Conservation (phyloP, 92 coral and sea anemone genomes). For the Ricordea florida region DNA sequence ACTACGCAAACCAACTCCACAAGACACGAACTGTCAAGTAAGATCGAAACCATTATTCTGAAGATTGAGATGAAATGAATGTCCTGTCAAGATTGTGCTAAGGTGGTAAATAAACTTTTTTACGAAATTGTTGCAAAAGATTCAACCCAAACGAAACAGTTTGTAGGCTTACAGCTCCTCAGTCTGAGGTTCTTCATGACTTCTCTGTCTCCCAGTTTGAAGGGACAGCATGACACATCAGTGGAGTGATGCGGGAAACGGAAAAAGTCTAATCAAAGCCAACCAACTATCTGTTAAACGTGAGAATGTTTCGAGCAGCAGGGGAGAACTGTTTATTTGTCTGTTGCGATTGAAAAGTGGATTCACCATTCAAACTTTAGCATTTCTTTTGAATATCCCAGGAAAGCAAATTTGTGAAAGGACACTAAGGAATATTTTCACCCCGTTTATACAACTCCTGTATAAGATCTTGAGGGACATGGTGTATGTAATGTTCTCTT, state of each 20-base stretch:
- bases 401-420: constrained; percentile 31
- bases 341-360: constrained; percentile 50
- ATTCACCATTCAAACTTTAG: constrained; percentile 48
- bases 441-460: constrained; percentile 39
- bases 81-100: neutral
- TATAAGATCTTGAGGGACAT: constrained; percentile 27
- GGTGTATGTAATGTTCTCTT: constrained; percentile 33
- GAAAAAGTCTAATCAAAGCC: too few species aligned
- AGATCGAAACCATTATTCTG: constrained; percentile 33
- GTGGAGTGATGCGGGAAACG: too few species aligned
- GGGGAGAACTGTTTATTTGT: constrained; percentile 39
- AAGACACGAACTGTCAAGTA: constrained; percentile 44
- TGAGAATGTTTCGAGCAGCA: too few species aligned
- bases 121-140: constrained; percentile 24
- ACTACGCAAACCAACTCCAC: constrained; percentile 38
- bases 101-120: constrained; percentile 41
- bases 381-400: too few species aligned
- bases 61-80: neutral
- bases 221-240: constrained; percentile 24
- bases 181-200: constrained; percentile 26
- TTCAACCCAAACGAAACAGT: constrained; percentile 33
- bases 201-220: constrained; percentile 43
- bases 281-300: too few species aligned
- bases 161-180: constrained; percentile 16
- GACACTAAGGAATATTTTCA: constrained; percentile 28